Percentiles rank a stretch among this genome's conserved stretches.
Evolutionary conservation across 2,888 invertebrate genomes (phyloP).

Genomic region (Tetragonisca angustula): DNA sequence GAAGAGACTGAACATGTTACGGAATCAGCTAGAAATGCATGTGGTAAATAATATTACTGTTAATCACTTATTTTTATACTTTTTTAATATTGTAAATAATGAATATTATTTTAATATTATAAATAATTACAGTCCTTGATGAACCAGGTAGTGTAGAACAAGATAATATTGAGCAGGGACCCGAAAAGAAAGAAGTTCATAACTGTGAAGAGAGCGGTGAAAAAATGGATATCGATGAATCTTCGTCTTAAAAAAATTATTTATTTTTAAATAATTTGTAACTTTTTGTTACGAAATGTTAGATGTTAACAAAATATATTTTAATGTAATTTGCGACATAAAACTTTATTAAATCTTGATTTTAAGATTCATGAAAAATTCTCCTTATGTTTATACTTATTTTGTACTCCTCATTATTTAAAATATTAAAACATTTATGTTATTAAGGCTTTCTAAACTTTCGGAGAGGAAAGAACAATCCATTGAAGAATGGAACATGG

Average conservation of each 20-base stretch:
- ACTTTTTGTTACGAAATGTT: not conserved
- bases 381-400: not conserved
- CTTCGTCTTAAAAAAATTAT: conserved; percentile 25
- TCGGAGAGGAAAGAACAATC: not conserved
- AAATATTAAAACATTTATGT: no score
- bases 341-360: conserved; percentile 30
- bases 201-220: conserved; percentile 36
- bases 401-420: not conserved
- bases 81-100: no score
- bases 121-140: not conserved
- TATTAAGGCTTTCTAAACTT: not conserved
- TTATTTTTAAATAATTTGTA: not conserved
- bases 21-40: conserved; percentile 25
- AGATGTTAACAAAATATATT: conserved; percentile 27
- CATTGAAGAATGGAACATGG: not conserved
- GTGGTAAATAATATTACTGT: conserved; percentile 30
- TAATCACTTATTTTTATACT: not conserved
- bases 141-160: conserved; percentile 6
- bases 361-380: not conserved
- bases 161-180: not conserved
- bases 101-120: not conserved
- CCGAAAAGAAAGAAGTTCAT: conserved; percentile 15
- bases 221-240: conserved; percentile 62
- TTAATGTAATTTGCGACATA: not conserved
- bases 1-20: conserved; percentile 64